Evolutionary conservation across 2,888 invertebrate genomes (phyloP).

Genomic region (Eucera pruinosa): DNA sequence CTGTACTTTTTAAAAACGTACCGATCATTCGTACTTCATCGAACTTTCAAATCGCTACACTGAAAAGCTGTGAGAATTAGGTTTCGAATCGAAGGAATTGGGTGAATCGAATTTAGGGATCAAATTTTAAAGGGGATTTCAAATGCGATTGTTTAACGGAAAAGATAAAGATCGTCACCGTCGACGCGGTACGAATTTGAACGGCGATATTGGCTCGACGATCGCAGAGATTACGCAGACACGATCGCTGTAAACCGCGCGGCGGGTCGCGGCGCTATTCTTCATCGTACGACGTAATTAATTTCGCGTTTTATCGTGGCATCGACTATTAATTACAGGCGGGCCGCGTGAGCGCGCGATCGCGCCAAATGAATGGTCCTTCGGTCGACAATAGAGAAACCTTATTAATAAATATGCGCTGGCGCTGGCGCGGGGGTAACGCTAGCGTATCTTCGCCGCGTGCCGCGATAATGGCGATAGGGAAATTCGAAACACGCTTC

Average conservation of each 20-base stretch:
- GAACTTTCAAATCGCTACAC: too few species aligned
- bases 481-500: slow-evolving; percentile 45
- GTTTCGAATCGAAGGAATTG: too few species aligned
- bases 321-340: slow-evolving; percentile 57
- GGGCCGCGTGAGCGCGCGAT: slow-evolving; percentile 3
- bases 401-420: slow-evolving; percentile 57
- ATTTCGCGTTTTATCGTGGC: slow-evolving; percentile 61
- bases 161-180: background rate
- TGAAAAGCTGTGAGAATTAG: too few species aligned
- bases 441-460: slow-evolving; percentile 25
- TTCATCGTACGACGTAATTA: slow-evolving; percentile 55
- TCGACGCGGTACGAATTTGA: slow-evolving; percentile 4
- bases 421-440: too few species aligned
- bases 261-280: slow-evolving; percentile 31
- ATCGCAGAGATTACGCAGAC: slow-evolving; percentile 53
- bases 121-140: background rate
- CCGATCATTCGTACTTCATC: too few species aligned
- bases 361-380: slow-evolving; percentile 49
- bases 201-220: slow-evolving; percentile 18
- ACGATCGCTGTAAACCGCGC: slow-evolving; percentile 19
- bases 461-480: slow-evolving; percentile 33
- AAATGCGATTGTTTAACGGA: background rate
- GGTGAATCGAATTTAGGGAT: too few species aligned
- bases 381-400: slow-evolving; percentile 44
- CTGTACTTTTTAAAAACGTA: too few species aligned